These are phyloP conservation scores for Coremacera marginata DNA, from an alignment of 2,888 invertebrate genomes.

Conservation along the genomic window DNA sequence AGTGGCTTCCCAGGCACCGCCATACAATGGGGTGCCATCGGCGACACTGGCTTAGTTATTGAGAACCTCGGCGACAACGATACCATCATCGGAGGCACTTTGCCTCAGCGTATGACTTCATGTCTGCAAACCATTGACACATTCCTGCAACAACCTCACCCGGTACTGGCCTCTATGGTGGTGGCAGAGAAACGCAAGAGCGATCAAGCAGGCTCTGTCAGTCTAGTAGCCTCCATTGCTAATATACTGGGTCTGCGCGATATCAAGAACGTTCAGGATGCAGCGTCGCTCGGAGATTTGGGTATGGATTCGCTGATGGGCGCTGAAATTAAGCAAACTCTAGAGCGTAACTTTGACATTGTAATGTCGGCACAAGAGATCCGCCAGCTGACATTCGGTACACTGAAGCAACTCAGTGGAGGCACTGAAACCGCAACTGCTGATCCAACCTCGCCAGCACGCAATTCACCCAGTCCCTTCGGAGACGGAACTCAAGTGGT, in stretches of 20 bases:
- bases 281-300: conserved; percentile 88
- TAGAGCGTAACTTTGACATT: conserved; percentile 93
- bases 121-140: conserved; percentile 89
- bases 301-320: conserved; percentile 99
- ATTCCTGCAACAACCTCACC: conserved; percentile 90
- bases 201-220: conserved; percentile 73
- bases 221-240: conserved; percentile 83
- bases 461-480: conserved; percentile 62
- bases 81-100: conserved; percentile 92
- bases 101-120: conserved; percentile 95
- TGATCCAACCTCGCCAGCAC: conserved; percentile 47
- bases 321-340: conserved; percentile 96
- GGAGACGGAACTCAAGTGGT: conserved; percentile 72
- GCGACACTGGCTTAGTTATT: conserved; percentile 93
- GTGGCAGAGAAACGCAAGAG: conserved; percentile 85
- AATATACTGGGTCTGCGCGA: conserved; percentile 94
- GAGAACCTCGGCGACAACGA: conserved; percentile 92
- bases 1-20: conserved; percentile 90
- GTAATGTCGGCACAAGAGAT: conserved; percentile 93
- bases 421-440: conserved; percentile 52
- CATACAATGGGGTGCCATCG: conserved; percentile 99
- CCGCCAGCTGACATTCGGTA: conserved; percentile 83
- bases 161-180: conserved; percentile 86
- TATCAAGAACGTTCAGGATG: conserved; percentile 79
- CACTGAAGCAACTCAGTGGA: conserved; percentile 73